These are phyloP conservation scores for Hydroisotoma schaefferi DNA, from an alignment of 2,888 invertebrate species.

Conservation along the genomic window DNA sequence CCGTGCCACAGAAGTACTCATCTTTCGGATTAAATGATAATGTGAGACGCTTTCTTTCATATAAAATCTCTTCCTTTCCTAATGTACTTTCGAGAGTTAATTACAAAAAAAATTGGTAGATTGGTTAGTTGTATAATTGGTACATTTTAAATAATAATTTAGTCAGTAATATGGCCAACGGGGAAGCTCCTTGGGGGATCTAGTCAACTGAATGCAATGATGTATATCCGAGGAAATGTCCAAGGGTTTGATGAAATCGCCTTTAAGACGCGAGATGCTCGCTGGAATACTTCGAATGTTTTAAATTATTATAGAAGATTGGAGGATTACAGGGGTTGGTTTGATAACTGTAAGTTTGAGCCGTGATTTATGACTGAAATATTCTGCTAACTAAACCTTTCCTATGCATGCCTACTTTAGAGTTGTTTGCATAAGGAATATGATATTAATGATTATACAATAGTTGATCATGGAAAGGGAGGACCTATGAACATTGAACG, in stretches of 20 bases:
- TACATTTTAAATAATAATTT: no score
- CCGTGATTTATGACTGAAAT: no score
- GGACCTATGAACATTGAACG: constrained; percentile 30
- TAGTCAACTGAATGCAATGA: constrained; percentile 34
- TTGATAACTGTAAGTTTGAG: constrained; percentile 21
- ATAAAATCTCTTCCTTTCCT: constrained; percentile 3
- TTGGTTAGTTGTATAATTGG: no score
- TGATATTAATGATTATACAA: background rate
- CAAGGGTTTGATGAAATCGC: constrained; percentile 41
- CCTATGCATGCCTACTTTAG: background rate
- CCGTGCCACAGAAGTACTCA: constrained; percentile 25
- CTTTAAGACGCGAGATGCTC: constrained; percentile 23
- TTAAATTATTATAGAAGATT: constrained; percentile 25
- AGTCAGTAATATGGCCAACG: constrained; percentile 14
- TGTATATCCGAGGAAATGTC: constrained; percentile 38
- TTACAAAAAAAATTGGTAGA: background rate
- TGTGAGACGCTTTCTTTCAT: constrained; percentile 9
- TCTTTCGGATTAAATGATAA: constrained; percentile 33
- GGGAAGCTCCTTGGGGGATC: constrained; percentile 29
- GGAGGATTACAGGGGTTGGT: constrained; percentile 39
- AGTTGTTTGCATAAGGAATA: no score
- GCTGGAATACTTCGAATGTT: constrained; percentile 32
- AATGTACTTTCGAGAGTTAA: background rate
- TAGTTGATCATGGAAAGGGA: constrained; percentile 27
- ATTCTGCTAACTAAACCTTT: background rate